A percentile compares a stretch with the other conserved stretches of the same genome.
These are phyloP conservation scores for Gephyroberyx darwinii DNA, from an alignment of 2,797 vertebrate genomes.

Conservation along the genomic window DNA sequence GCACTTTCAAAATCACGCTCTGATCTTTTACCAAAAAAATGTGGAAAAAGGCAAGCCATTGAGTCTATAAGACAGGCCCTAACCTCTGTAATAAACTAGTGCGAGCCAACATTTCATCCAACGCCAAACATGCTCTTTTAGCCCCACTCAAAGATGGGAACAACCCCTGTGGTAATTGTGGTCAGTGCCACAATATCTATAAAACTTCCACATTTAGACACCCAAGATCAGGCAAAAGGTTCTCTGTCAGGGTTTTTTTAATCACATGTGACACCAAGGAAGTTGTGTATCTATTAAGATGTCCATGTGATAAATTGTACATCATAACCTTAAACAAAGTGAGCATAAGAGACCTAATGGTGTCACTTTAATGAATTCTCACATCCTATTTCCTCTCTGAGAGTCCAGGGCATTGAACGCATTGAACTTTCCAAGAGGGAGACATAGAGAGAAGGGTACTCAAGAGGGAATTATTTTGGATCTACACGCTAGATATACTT, in stretches of 20 bases:
- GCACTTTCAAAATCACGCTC: neutral
- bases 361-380: no score
- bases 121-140: neutral
- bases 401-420: no score
- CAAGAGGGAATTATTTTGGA: neutral
- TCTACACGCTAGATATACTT: neutral
- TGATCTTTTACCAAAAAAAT: neutral
- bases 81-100: neutral
- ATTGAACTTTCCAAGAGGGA: neutral
- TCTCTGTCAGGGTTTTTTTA: no score
- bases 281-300: no score
- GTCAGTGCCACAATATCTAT: neutral
- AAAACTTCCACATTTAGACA: neutral
- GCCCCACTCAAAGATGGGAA: neutral
- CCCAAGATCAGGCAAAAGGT: neutral
- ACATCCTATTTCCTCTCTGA: no score
- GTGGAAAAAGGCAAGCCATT: no score
- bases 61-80: neutral
- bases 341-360: no score
- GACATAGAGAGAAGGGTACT: neutral
- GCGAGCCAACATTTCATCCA: neutral
- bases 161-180: neutral
- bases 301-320: no score
- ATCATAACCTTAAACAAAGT: no score
- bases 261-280: no score